Base-by-base conservation (phyloP, 2,888 invertebrate species). In the Eupithecia subumbrata region DNA sequence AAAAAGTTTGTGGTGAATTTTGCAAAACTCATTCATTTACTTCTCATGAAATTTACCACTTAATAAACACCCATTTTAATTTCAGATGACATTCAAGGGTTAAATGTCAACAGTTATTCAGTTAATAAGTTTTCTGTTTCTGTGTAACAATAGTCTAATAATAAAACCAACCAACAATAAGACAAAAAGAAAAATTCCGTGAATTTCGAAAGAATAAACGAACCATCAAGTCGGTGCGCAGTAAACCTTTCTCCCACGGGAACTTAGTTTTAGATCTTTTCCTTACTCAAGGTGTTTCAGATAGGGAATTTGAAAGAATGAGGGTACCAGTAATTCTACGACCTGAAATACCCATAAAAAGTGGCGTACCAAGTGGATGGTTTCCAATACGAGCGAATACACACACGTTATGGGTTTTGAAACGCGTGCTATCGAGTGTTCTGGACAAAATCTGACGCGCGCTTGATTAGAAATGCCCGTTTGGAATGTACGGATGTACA, bases 191-290 rank as follows among this genome's bases (percentile, higher is more conserved):
- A 60, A 68, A 73, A 69, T 22, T 64, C 63, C 40, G 40, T 71
- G 64, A 30, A 56, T 40, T 67, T 72, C 48, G 68, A 9, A 69
- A 73, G 34, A 75, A 75, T 74, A 71, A 75, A 73, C 73, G 67
- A 77, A 77, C 71, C 70, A 71, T 68, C 56, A 71, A 71, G 68
- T 71, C 72, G 52, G 30, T 72, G 25, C 64, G 73, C 74, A 72
- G 68, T 77, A 72, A 77, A 77, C 70, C 48, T n/a, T 70, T 71
- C 74, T 73, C 77, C 75, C 75, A 68, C 16, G 70, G 64, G 73
- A 25, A 40, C 64, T 5, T 56, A 63, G 67, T 71, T 69, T 74
- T 60, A 73, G 74, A 75, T 74, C 69, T 68, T 75, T 71, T 71
- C 70, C 71, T 52, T 71, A 69, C 71, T 71, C 71, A 70, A 77